Evolutionary conservation across 2,888 invertebrate genomes (phyloP), one percentile per base, ranked within the genome.

Genomic region (Anodontia alba): DNA sequence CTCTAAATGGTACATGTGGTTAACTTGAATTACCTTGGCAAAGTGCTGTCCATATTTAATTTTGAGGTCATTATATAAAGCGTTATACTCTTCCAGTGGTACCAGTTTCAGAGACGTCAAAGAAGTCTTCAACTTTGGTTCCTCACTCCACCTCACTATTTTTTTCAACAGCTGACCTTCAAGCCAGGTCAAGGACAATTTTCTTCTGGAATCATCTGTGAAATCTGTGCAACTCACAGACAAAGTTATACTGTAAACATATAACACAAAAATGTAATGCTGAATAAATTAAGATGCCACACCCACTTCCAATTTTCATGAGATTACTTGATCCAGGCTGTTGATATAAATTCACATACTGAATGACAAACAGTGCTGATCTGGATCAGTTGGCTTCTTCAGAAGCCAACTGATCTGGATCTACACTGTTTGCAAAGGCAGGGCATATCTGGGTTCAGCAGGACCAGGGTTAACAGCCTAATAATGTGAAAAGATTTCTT

Each of bases 11-110:
- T n/a, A n/a, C n/a, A n/a, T n/a, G n/a, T n/a, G n/a, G n/a, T n/a
- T n/a, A 12, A 38, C 38, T 38, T 38, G 7, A 38, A 46, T 15
- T 51, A 96, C 97, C 95, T 96, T 95, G 15, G 97, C 96, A 93
- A 98, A 96, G 81, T 96, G 95, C 78, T 95, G 95, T 0, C 97
- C 97, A 96, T 98, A 97, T 94, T 97, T 97, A 0, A 95, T 92
- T 93, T 98, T 98, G 12, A 98, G 94, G 33, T 96, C 91, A 90
- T 96, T 96, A 92, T 98, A 98, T 79, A 96, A 95, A 36, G 94
- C 91, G 90, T 96, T 96, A 93, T 98, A 98, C 79, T 96, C 95
- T 83, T 97, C 96, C 17, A 96, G 93, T 17, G 96, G 95, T 2
- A 98, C 95, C 51, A 97, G 95, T 77, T 95, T 95, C 62, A 98